A percentile compares a stretch with the other conserved stretches of the same genome.
Conservation (phyloP, 2,888 invertebrate species). For the Chloroclystis v-ata region DNA sequence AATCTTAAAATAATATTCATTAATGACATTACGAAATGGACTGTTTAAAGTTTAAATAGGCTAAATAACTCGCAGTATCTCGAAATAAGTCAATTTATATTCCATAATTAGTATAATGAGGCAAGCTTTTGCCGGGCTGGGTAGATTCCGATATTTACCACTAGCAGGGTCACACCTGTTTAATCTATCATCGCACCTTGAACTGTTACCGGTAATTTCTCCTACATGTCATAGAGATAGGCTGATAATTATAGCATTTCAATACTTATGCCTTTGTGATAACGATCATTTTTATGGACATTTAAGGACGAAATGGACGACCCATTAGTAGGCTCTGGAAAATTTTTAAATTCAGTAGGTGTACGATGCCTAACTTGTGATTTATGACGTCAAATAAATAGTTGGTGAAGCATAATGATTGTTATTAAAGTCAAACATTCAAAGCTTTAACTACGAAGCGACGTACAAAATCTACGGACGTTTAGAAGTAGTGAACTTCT, state of each 20-base stretch:
- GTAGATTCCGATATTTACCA: neutral
- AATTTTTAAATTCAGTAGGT: slow-evolving; percentile 3
- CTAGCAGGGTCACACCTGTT: slow-evolving; percentile 3
- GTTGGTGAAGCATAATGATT: neutral
- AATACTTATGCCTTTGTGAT: slow-evolving; percentile 26
- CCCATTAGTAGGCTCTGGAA: slow-evolving; percentile 31
- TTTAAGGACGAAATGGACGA: slow-evolving; percentile 32
- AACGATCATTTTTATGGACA: slow-evolving; percentile 31
- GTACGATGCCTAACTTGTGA: neutral
- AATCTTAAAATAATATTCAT: too few relatives aligned
- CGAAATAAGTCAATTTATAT: too few relatives aligned
- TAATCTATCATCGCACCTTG: slow-evolving; percentile 30
- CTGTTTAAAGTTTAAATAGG: too few relatives aligned
- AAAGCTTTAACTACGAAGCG: neutral
- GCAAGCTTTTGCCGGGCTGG: too few relatives aligned
- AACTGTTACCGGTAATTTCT: slow-evolving; percentile 32
- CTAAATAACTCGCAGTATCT: too few relatives aligned
- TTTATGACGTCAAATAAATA: slow-evolving; percentile 14
- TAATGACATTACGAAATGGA: too few relatives aligned
- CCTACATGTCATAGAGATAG: slow-evolving; percentile 22
- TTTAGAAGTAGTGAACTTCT: too few relatives aligned
- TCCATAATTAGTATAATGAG: too few relatives aligned
- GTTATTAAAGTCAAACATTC: neutral
- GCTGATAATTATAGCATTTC: slow-evolving; percentile 42
- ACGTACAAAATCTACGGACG: too few relatives aligned